Evolutionary conservation across 2,113 vertebrate species (phyloP), one percentile per base, ranked within the genome.

Genomic region (Spermophilus dauricus): DNA sequence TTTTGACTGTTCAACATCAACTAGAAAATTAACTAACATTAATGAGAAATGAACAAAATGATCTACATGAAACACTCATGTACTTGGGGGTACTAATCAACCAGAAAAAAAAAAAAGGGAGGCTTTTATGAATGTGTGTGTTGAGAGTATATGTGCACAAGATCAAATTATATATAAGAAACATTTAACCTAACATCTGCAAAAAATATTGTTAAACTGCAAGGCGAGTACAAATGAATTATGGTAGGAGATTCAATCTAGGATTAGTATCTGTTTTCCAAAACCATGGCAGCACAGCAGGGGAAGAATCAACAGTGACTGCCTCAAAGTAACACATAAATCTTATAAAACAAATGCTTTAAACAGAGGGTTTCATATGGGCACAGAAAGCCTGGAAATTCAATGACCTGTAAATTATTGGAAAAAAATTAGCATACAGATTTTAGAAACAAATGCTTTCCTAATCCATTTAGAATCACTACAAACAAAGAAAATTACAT

Each of bases 1-100:
- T 78, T 88, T 72, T 56, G 78, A 63, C 75, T 86, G 2, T 70
- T 96, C 53, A 93, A 93, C 20, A 70, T 51, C 48, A 58, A 89
- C 63, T 78, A 51, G 63, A 97, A 95, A 94, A 96, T 89, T 12
- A 95, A 73, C 8, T 63, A 42, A 75, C 78, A 95, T 88, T 77
- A 91, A 90, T 73, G 24, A 87, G 77, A 96, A 96, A 94, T 72
- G 17, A 94, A 67, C 7, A 90, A 65, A 61, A 51, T 75, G 14
- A 86, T 75, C 22, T 76, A 20, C 26, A 77, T 73, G 26, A 16
- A 86, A 76, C 20, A 77, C 20, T 14, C 16, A 94, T 5, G 4
- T 61, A 72, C 18, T n/a, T 67, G 34, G 86, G 88, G 45, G 83
- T 32, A 73, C 37, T 39, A 28, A 95, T 32, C 30, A 11, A 83